Conservation (phyloP, 2,113 vertebrate species). For the Procavia capensis region DNA sequence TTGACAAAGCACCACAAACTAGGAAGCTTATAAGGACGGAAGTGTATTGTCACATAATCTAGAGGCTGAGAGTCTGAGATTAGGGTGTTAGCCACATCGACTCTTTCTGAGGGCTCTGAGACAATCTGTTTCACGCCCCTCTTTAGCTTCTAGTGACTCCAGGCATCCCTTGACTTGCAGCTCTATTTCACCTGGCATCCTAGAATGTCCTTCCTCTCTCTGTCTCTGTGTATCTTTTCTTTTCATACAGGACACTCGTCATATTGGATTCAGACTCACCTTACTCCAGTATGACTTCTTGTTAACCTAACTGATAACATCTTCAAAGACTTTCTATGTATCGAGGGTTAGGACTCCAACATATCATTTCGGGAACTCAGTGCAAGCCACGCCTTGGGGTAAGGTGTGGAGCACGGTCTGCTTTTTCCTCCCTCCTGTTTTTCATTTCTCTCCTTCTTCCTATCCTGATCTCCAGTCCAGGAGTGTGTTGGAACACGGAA, state of each 20-base stretch:
- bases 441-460: neutral
- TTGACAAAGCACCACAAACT: too few species aligned
- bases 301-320: neutral
- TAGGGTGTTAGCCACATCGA: neutral
- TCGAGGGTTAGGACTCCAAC: neutral
- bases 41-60: too few species aligned
- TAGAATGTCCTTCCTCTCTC: neutral
- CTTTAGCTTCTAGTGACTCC: neutral
- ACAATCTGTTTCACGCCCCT: neutral
- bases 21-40: too few species aligned
- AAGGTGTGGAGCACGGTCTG: rapidly evolving
- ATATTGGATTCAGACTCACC: neutral
- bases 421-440: neutral
- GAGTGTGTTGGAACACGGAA: neutral
- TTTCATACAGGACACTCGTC: neutral
- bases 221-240: neutral
- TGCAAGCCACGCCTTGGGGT: neutral
- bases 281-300: neutral
- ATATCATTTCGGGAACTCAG: neutral
- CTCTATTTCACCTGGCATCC: neutral
- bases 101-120: neutral
- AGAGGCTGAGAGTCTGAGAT: too few species aligned
- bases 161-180: neutral
- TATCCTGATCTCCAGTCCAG: neutral
- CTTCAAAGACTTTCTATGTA: neutral